A percentile compares a stretch with the other conserved stretches of the same genome.
phyloP scores from a whole-genome alignment of 2,888 invertebrate species.

The Oxytorus armatus region DNA sequence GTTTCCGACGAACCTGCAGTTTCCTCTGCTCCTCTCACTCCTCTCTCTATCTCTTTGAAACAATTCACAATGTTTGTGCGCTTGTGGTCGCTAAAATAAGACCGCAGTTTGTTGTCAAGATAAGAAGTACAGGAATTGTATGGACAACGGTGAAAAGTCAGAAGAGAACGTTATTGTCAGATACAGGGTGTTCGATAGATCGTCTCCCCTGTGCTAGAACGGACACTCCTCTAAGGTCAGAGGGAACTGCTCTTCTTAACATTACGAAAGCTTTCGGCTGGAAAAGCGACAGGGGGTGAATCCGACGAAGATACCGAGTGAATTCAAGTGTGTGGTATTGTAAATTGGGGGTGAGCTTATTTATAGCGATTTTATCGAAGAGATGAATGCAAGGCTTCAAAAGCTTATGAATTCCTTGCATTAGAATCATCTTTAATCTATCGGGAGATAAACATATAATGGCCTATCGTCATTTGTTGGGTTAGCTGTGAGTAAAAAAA shows the following conservation, averaged over 20 bases:
- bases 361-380: too few species aligned
- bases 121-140: background rate
- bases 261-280: too few species aligned
- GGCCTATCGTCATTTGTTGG: too few species aligned
- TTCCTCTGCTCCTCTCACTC: constrained; percentile 8
- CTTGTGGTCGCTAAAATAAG: constrained; percentile 32
- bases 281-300: background rate
- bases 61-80: background rate
- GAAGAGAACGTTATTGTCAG: background rate
- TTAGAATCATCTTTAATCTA: too few species aligned
- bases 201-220: too few species aligned
- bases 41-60: background rate
- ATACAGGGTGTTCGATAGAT: background rate
- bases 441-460: too few species aligned
- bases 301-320: background rate
- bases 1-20: constrained; percentile 12
- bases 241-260: background rate
- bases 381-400: too few species aligned
- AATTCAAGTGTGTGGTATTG: too few species aligned
- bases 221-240: too few species aligned
- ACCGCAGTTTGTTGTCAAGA: constrained; percentile 11
- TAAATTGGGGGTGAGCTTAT: too few species aligned
- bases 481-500: too few species aligned
- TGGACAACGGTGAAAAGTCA: constrained; percentile 16
- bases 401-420: too few species aligned